Evolutionary conservation across 2,797 vertebrate genomes (phyloP).

Genomic region (Pangasius djambal): DNA sequence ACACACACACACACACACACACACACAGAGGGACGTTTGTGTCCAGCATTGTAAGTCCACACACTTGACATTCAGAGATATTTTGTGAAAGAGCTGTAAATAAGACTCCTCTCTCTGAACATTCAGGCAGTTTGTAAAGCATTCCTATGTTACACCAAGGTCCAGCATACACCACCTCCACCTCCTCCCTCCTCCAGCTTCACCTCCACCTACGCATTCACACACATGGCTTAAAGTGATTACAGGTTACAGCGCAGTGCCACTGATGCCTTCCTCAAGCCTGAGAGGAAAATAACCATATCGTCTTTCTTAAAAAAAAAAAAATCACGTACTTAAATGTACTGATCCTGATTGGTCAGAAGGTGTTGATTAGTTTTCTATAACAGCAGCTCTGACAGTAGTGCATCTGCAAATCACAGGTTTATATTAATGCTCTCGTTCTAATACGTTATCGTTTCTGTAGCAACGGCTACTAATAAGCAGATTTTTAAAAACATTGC

Average conservation of each 20-base stretch:
- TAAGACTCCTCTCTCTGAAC: slow-evolving; percentile 20
- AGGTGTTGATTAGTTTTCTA: not conserved
- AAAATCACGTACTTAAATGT: not conserved
- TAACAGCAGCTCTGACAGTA: not conserved
- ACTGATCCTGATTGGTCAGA: not conserved
- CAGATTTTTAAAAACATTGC: not conserved
- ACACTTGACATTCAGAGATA: slow-evolving; percentile 38
- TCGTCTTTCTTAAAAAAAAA: not conserved
- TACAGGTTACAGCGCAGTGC: not conserved
- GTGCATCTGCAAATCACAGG: not conserved
- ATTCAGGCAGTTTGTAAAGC: slow-evolving; percentile 18
- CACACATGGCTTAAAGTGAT: not conserved
- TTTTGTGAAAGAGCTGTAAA: slow-evolving; percentile 46
- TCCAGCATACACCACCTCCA: not conserved
- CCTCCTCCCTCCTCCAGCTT: not conserved
- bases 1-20: not conserved
- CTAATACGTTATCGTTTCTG: not conserved
- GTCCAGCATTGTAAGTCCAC: not conserved
- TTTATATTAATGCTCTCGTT: not conserved
- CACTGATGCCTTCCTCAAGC: not conserved
- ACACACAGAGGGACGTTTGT: not conserved
- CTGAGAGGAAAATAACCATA: not conserved
- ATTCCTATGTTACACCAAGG: not conserved
- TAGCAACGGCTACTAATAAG: not conserved
- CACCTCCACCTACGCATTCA: not conserved